Conservation (phyloP, 2,888 invertebrate species). For the Eupithecia exiguata region DNA sequence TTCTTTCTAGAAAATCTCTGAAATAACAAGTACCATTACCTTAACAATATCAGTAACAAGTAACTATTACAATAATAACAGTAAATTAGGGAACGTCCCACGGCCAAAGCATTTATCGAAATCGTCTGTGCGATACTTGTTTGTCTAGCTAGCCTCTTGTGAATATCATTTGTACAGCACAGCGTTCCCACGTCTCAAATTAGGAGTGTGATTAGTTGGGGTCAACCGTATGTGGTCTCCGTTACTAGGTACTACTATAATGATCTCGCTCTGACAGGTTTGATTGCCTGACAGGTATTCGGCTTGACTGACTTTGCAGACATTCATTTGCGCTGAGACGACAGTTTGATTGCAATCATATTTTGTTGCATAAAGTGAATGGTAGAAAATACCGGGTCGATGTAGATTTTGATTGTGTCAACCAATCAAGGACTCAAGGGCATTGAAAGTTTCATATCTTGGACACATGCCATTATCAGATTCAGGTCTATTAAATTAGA, state of each 20-base stretch:
- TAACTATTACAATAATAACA: neutral
- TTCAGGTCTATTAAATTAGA: neutral
- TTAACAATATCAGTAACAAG: no score
- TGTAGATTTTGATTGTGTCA: neutral
- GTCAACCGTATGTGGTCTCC: conserved; percentile 26
- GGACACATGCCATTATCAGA: neutral
- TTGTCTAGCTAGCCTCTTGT: neutral
- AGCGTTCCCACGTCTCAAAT: conserved; percentile 19
- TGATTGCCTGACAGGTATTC: neutral
- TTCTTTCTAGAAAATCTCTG: neutral
- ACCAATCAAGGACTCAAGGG: neutral
- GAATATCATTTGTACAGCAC: neutral
- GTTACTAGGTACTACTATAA: neutral
- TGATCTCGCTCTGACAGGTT: neutral
- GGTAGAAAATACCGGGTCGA: neutral
- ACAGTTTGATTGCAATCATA: conserved; percentile 7
- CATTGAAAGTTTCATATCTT: neutral
- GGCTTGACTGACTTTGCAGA: neutral
- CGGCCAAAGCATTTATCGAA: neutral
- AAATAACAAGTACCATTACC: neutral
- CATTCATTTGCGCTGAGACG: neutral
- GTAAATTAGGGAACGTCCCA: neutral
- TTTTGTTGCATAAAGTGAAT: neutral
- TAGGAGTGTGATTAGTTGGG: conserved; percentile 20
- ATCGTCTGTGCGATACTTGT: neutral